phyloP scores from a whole-genome alignment of 2,797 vertebrate species.

The Ptychadena robeensis region DNA sequence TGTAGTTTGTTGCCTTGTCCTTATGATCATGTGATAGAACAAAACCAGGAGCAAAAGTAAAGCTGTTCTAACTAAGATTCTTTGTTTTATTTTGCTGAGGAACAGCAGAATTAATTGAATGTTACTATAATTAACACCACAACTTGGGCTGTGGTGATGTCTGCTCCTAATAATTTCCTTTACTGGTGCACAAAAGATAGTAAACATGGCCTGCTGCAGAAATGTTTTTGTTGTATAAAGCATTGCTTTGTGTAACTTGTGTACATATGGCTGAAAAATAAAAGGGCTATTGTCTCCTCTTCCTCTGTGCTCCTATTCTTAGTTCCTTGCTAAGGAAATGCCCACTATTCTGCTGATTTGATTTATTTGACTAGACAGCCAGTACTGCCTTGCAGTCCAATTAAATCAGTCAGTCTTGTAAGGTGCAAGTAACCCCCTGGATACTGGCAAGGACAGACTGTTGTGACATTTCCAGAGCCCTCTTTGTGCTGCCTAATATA shows the following conservation, averaged over 20 bases:
- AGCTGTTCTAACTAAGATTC: too few relatives aligned
- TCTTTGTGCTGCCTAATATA: slow-evolving; percentile 65
- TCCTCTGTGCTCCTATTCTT: slow-evolving; percentile 24
- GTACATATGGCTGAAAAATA: not conserved
- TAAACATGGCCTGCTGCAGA: not conserved
- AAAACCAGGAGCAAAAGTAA: too few relatives aligned
- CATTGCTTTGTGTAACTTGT: not conserved
- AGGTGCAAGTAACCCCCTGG: slow-evolving; percentile 69
- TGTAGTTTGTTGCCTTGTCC: too few relatives aligned
- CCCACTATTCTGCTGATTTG: slow-evolving; percentile 62
- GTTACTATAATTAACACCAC: not conserved
- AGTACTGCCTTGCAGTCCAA: slow-evolving; percentile 76
- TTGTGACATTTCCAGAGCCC: slow-evolving; percentile 64
- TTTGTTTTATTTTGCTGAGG: too few relatives aligned
- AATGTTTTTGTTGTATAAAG: slow-evolving; percentile 3
- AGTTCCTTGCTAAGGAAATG: slow-evolving; percentile 56
- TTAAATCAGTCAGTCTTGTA: slow-evolving; percentile 78
- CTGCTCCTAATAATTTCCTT: too few relatives aligned
- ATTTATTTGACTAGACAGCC: slow-evolving; percentile 71
- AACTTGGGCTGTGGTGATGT: too few relatives aligned
- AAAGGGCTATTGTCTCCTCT: slow-evolving; percentile 22
- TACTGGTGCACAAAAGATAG: slow-evolving; percentile 1
- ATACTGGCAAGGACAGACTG: slow-evolving; percentile 61
- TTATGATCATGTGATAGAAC: too few relatives aligned
- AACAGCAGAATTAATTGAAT: too few relatives aligned